A percentile compares a stretch with the other conserved stretches of the same genome.
These are phyloP conservation scores for Rynchops niger DNA, from an alignment of 2,113 vertebrate genomes.

Conservation along the genomic window DNA sequence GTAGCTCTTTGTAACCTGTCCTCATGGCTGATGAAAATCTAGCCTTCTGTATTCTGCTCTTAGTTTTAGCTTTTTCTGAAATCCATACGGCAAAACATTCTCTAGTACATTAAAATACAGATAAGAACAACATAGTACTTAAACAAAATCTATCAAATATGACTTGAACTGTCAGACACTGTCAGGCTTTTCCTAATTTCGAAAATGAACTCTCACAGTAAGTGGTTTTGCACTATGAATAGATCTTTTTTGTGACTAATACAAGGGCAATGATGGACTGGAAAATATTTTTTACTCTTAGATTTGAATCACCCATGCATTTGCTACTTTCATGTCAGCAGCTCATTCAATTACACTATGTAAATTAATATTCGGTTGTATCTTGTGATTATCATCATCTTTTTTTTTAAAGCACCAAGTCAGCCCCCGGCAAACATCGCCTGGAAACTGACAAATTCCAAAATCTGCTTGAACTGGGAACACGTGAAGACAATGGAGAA, in stretches of 20 bases:
- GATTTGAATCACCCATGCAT: background rate
- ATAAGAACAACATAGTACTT: background rate
- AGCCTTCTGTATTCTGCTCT: background rate
- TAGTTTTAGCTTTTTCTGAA: background rate
- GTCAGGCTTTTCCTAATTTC: slow-evolving; percentile 42
- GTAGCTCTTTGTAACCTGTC: slow-evolving; percentile 23
- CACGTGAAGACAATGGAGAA: slow-evolving; percentile 90
- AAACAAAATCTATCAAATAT: background rate
- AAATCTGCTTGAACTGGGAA: slow-evolving; percentile 90
- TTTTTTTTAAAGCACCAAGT: slow-evolving; percentile 80
- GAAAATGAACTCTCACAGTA: slow-evolving; percentile 12
- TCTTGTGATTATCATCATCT: slow-evolving; percentile 40
- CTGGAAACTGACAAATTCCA: slow-evolving; percentile 89
- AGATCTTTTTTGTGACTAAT: slow-evolving; percentile 23
- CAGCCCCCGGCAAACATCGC: slow-evolving; percentile 85
- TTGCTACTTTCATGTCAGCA: background rate
- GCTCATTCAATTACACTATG: background rate
- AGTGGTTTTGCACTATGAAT: slow-evolving; percentile 23
- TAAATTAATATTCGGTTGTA: slow-evolving; percentile 11
- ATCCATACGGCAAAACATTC: background rate
- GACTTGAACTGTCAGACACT: slow-evolving; percentile 19
- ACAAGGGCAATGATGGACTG: background rate
- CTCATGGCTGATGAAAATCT: background rate
- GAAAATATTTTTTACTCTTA: background rate
- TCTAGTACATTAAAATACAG: background rate